Evolutionary conservation across 2,888 invertebrate genomes (phyloP), one percentile per base, ranked within the genome.

Genomic region (Scrobipalpa costella): DNA sequence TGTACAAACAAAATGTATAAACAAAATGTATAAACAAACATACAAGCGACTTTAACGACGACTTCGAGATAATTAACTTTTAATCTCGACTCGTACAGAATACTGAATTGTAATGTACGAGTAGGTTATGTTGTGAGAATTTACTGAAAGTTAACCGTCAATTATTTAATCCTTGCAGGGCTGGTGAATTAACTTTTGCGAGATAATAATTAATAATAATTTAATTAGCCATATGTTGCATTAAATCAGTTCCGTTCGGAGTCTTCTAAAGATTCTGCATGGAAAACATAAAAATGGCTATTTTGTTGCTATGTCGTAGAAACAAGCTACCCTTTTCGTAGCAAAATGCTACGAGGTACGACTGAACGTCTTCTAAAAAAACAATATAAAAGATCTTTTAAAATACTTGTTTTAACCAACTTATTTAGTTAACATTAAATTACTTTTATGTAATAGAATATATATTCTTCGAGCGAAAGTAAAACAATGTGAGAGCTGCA

Each of bases 51-150:
- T 34, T 27, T 55, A 33, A 33, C 27, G 34, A 34, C 11, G 34
- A 21, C 11, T 50, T 57, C n/a, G 57, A 6, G 13, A 57, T 57
- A 34, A 57, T 57, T 52, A 52, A 52, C 50, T 52, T 52, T 52
- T 52, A 52, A 52, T 52, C 50, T 49, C 11, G 19, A 49, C 49
- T 5, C 19, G 21, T 21, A 13, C 21, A 11, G 50, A 17, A 49
- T 49, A 15, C 44, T 5, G 9, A 44, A 44, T 44, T n/a, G 5
- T 27, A 27, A 27, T 27, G 27, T 3, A n/a, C n/a, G 44, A 44
- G n/a, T n/a, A n/a, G n/a, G 40, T 40, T 40, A n/a, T 15, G 7
- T 7, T 1, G 40, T 27, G 13, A 40, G 13, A 3, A 40, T 40
- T 40, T 13, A 40, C 0, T 40, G 44, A 9, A 44, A 44, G 15